Base-by-base conservation (phyloP, 2,888 invertebrate species). In the Ligdia adustata region DNA sequence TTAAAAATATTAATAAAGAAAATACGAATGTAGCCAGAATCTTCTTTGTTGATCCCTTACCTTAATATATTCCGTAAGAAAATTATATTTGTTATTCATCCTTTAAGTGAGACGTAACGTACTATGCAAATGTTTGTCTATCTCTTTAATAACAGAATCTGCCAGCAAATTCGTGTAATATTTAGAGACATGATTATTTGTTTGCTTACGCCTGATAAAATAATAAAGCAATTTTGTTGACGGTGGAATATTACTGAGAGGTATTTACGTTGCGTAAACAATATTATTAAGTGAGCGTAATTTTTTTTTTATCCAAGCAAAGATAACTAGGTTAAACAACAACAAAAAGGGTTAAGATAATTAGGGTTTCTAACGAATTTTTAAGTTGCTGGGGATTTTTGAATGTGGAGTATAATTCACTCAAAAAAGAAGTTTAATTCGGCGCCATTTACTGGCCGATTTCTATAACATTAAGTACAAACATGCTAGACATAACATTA, bases 81-180 rank as follows among this genome's bases (percentile, higher is more conserved):
- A 39, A 40, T 46, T 31, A 46, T 40, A 40, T 40, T 46, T 34
- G 46, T 16, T 29, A 22, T 45, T 38, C 44, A 14, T 40, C 39
- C 34, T 34, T 39, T 45, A 28, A 46, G n/a, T n/a, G n/a, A n/a
- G 34, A 29, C 22, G 22, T 37, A 31, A 34, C 28, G 31, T 18
- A 37, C 24, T 27, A 28, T 29, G 34, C 15, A 40, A 40, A 40
- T 29, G 22, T 34, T 46, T 33, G 33, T 39, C 20, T 29, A n/a
- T 34, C 32, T 45, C 45, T 38, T 38, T 44, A 44, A 37, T 46
- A 46, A 34, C 28, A 15, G 34, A 18, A 38, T 33, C 22, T 29
- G 14, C 33, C n/a, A 39, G 27, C 31, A 39, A 39, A 33, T 33
- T 24, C 39, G 33, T 46, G n/a, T n/a, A n/a, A 34, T 29, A 33